A percentile compares a stretch with the other conserved stretches of the same genome.
These are phyloP conservation scores for Pseudomyrmex flavicornis DNA, from an alignment of 1,140 invertebrate species.

Conservation along the genomic window DNA sequence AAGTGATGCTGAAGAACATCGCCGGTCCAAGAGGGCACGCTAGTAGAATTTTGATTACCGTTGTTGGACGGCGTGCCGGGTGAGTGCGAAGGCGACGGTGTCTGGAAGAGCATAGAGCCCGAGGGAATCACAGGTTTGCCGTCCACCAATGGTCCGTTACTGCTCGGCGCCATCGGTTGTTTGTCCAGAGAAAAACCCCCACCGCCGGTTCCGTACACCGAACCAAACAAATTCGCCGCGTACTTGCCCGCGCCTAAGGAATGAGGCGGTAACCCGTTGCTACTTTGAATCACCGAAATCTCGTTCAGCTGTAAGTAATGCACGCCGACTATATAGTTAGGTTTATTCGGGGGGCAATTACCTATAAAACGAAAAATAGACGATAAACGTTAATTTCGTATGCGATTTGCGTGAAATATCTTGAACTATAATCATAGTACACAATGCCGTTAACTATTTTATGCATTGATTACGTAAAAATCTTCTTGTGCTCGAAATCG, in stretches of 20 bases:
- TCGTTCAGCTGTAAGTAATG: conserved; percentile 87
- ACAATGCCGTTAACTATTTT: neutral
- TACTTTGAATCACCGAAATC: conserved; percentile 88
- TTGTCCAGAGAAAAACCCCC: conserved; percentile 79
- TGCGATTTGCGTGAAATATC: neutral
- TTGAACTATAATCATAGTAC: neutral
- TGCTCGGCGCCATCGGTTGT: conserved; percentile 75
- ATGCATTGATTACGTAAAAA: neutral
- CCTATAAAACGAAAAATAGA: conserved; percentile 43
- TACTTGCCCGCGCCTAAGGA: conserved; percentile 81
- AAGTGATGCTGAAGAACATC: conserved; percentile 81
- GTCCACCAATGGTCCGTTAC: conserved; percentile 79
- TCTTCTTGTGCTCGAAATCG: neutral
- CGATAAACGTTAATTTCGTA: conserved; percentile 17
- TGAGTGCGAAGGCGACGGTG: conserved; percentile 81
- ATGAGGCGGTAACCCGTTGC: conserved; percentile 82
- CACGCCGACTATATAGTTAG: conserved; percentile 58
- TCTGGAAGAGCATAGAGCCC: conserved; percentile 82
- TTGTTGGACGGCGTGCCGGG: conserved; percentile 80
- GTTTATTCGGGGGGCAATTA: conserved; percentile 62
- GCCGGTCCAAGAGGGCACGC: conserved; percentile 79
- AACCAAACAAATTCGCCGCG: conserved; percentile 83
- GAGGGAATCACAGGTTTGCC: conserved; percentile 79
- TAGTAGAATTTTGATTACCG: conserved; percentile 80
- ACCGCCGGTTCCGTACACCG: conserved; percentile 78